Evolutionary conservation across 37 sponge, comb jelly and placozoan genomes (phyloP).

Genomic region (Halisarca cf. caerulea): DNA sequence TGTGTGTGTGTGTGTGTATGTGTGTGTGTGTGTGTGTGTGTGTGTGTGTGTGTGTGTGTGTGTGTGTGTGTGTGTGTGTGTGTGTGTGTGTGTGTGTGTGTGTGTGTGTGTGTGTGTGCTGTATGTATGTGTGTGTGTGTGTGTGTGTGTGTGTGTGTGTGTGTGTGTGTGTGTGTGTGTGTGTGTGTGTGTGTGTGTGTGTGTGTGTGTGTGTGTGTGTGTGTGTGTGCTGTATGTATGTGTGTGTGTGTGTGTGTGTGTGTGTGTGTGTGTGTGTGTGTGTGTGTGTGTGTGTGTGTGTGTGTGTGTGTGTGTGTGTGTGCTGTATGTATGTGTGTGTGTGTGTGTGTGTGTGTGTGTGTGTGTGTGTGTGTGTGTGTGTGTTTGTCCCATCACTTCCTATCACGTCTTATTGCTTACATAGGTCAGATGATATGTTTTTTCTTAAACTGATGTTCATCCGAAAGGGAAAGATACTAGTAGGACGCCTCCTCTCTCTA

Average conservation of each 20-base stretch:
- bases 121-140: not conserved
- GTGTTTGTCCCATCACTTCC: too few species aligned
- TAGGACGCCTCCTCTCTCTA: constrained; percentile 44
- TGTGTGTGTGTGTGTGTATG: not conserved
- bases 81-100: not conserved
- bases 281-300: not conserved
- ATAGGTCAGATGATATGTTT: constrained; percentile 39
- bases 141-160: not conserved
- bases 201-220: not conserved
- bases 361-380: not conserved
- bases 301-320: not conserved
- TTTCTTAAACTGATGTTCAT: constrained; percentile 40
- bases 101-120: not conserved
- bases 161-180: not conserved
- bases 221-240: too few species aligned
- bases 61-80: too few species aligned
- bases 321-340: not conserved
- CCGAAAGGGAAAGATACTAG: constrained; percentile 64
- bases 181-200: not conserved
- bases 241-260: not conserved
- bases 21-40: too few species aligned
- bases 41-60: too few species aligned
- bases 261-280: not conserved
- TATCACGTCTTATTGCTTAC: not conserved
- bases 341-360: not conserved